Evolutionary conservation across 2,113 vertebrate genomes (phyloP), one percentile per base, ranked within the genome.

Genomic region (Oryzias melastigma): DNA sequence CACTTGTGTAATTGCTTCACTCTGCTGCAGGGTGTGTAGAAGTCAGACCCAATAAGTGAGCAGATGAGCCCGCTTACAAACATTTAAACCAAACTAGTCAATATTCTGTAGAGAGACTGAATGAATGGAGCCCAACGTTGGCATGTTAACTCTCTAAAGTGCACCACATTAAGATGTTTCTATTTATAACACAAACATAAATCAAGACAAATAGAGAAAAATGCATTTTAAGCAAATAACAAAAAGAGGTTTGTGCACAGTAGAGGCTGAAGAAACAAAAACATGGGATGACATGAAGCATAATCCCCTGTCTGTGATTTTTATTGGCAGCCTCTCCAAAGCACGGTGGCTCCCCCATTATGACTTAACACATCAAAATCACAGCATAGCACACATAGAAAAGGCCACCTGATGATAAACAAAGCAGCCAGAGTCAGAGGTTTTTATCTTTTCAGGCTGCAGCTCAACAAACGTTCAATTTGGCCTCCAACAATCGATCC

Each of bases 361-460:
- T 89, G 89, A 90, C 90, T 91, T 92, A 91, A 92, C 90, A 86
- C 88, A 86, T 91, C 87, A 90, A 90, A 91, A 90, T 90, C 78
- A 80, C 86, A 82, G 86, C 77, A 80, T 68, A 81, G 87, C 91
- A 91, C 89, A 92, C 82, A 80, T 79, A 88, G 89, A 90, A 90
- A 92, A 90, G 89, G 90, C 89, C 89, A 90, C 90, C 90, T 88
- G 88, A 91, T 88, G 91, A 89, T 88, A 89, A 90, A 89, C 88
- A 87, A 84, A 86, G 85, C 82, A 81, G 87, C 88, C 89, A 83
- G 81, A 80, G 58, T 84, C 85, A 59, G 75, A 71, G 82, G 81
- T 87, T 90, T 35, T 89, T 87, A 88, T 90, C 87, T 89, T 76
- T 76, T 70, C 86, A 77, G 85, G 86, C 86, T 75, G 74, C 82